phyloP scores from a whole-genome alignment of 2,797 vertebrate genomes.

The Carduelis carduelis region DNA sequence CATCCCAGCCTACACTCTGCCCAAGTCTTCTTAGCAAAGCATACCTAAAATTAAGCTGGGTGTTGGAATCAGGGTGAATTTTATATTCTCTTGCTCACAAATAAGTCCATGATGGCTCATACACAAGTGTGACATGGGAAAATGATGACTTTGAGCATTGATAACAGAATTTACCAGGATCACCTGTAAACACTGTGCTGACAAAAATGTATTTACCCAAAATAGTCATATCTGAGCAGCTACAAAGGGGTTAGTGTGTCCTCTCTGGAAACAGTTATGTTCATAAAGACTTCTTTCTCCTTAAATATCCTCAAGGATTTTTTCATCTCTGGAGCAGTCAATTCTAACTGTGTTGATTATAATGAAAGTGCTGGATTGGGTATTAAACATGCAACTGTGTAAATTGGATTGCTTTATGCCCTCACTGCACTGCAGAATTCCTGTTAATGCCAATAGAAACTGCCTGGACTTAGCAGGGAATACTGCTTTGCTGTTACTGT shows the following conservation, averaged over 20 bases:
- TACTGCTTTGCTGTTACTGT: neutral
- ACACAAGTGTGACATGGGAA: neutral
- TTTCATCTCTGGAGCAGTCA: neutral
- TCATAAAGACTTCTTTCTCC: neutral
- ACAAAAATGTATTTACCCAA: neutral
- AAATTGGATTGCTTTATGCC: neutral
- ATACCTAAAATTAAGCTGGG: neutral
- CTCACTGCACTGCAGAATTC: neutral
- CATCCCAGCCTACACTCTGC: neutral
- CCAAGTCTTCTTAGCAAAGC: neutral
- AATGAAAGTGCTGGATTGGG: neutral
- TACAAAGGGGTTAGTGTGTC: neutral
- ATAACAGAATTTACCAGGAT: neutral
- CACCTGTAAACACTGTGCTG: neutral
- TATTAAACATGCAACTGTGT: neutral
- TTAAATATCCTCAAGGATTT: neutral
- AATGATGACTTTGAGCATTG: neutral
- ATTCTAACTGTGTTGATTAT: neutral
- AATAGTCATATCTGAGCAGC: neutral
- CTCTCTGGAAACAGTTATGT: neutral
- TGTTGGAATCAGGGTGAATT: neutral
- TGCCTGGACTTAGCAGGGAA: neutral
- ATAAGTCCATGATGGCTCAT: neutral
- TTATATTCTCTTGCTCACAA: neutral
- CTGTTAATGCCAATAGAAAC: neutral